Evolutionary conservation across 2,888 invertebrate genomes (phyloP).

Genomic region (Hemicrepidius hirtus): DNA sequence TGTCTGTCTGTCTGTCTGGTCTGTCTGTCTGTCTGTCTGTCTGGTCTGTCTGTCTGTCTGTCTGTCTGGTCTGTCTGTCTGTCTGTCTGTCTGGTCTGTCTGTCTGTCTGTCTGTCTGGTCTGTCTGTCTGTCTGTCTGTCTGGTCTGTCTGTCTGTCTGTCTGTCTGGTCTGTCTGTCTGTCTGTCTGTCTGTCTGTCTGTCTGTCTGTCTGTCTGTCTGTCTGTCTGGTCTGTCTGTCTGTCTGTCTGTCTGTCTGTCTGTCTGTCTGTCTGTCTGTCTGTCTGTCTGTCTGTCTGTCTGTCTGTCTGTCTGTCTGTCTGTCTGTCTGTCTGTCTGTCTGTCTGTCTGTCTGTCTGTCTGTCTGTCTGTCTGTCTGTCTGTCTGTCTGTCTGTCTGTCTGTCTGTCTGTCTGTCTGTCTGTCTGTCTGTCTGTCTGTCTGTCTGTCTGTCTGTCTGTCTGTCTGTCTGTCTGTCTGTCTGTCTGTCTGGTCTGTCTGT

Average conservation of each 20-base stretch:
- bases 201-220: constrained; percentile 33
- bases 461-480: constrained; percentile 40
- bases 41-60: too few species aligned
- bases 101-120: too few species aligned
- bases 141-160: too few species aligned
- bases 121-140: too few species aligned
- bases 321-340: constrained; percentile 43
- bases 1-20: too few species aligned
- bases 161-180: constrained; percentile 37
- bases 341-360: constrained; percentile 41
- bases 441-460: constrained; percentile 43
- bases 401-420: constrained; percentile 41
- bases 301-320: constrained; percentile 40
- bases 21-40: too few species aligned
- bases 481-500: too few species aligned
- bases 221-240: too few species aligned
- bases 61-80: too few species aligned
- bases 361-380: constrained; percentile 45
- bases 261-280: constrained; percentile 40
- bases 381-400: constrained; percentile 43
- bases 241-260: constrained; percentile 42
- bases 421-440: constrained; percentile 44
- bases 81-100: too few species aligned
- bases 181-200: constrained; percentile 18
- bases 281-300: constrained; percentile 27